Evolutionary conservation across 2,888 invertebrate species (phyloP), one percentile per base, ranked within the genome.

Genomic region (Hyalella azteca): DNA sequence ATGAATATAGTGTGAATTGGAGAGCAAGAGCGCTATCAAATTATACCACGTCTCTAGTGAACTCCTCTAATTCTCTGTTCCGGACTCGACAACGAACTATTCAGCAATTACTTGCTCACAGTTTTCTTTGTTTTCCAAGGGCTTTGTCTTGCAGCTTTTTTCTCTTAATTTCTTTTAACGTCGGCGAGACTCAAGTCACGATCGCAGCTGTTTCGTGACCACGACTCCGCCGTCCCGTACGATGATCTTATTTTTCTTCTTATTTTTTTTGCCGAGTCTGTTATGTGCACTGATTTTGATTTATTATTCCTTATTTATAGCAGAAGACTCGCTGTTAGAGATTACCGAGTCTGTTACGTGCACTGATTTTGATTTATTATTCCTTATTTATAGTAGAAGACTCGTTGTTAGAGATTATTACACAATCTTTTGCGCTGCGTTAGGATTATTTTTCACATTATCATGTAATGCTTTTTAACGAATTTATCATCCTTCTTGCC

Each of bases 81-180:
- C n/a, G 36, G 36, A 7, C 15, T 36, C 36, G 22, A 66, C 66
- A 66, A 66, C 36, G 66, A 66, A 66, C 36, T 66, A 66, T 66
- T 66, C 66, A 66, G 36, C 66, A 66, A 66, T 66, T 66, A 66
- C 66, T 66, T 66, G 66, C 36, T 66, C 29, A n/a, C 32, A 36
- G 66, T 39, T 66, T 36, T 66, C 66, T 66, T 66, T 66, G 66
- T 66, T 66, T 66, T 66, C 66, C 66, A 66, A 29, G 36, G 66
- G 66, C 66, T 66, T 66, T 66, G 66, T 66, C 66, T 66, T 32
- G 32, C 1, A 15, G 13, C 59, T 59, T 59, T 59, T 59, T 66
- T 66, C 36, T 36, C 19, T 36, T 39, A 11, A 36, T 39, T 66
- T 66, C 66, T 66, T 66, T 66, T 22, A 5, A 22, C 29, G 3